These are phyloP conservation scores for Periplaneta americana DNA, from an alignment of 1,140 invertebrate genomes.

Conservation along the genomic window DNA sequence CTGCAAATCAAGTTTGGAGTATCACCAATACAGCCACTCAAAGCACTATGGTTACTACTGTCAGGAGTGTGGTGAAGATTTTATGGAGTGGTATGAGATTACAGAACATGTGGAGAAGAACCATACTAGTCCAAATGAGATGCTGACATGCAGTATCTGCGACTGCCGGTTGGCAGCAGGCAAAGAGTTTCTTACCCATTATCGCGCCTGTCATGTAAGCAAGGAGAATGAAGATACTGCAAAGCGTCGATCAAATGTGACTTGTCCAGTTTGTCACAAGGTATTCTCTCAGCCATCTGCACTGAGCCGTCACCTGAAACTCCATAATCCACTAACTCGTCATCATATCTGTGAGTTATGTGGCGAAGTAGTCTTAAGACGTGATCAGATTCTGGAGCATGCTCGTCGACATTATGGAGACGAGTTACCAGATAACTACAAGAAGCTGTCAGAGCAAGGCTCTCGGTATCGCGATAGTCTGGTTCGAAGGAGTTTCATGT, in stretches of 20 bases:
- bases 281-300: neutral
- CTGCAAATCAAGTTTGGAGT: neutral
- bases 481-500: neutral
- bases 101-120: neutral
- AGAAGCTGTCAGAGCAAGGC: neutral
- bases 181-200: neutral
- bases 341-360: neutral
- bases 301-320: neutral
- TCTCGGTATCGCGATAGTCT: neutral
- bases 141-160: neutral
- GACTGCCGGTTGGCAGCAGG: neutral
- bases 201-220: neutral
- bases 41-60: too few species aligned
- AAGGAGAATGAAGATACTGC: neutral
- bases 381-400: neutral
- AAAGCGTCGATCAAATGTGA: neutral
- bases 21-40: neutral
- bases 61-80: neutral
- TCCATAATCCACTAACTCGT: neutral
- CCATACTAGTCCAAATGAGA: neutral
- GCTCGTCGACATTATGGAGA: neutral
- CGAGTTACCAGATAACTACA: neutral
- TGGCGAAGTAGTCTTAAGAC: neutral
- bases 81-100: neutral
- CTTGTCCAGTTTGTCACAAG: neutral